Conservation (phyloP, 2,888 invertebrate species). For the Eupsilia transversa region DNA sequence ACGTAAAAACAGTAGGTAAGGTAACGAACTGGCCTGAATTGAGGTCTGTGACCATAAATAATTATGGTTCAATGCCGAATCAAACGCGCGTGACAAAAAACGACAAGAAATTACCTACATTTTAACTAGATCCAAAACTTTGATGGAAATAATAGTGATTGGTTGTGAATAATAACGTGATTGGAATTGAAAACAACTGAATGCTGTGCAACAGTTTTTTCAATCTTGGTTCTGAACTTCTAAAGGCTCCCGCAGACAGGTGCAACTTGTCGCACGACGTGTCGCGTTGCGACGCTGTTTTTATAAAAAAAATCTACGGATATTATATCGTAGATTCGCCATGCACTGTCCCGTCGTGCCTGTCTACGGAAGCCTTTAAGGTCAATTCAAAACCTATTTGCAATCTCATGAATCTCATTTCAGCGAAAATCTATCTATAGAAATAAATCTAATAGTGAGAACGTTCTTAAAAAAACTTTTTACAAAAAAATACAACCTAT, state of each 20-base stretch:
- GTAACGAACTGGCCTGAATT: conserved; percentile 40
- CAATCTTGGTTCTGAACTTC: neutral
- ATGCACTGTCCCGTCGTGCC: too few species aligned
- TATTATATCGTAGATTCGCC: too few species aligned
- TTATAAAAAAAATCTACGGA: too few species aligned
- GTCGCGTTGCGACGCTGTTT: too few species aligned
- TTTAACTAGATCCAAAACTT: conserved; percentile 1
- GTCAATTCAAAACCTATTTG: neutral
- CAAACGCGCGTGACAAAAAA: conserved; percentile 41
- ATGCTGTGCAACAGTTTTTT: neutral
- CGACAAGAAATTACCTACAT: conserved; percentile 22
- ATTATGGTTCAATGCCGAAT: conserved; percentile 43
- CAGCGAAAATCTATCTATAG: neutral
- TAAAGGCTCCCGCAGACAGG: too few species aligned
- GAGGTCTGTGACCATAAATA: conserved; percentile 43
- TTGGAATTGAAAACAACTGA: neutral
- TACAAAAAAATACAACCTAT: too few species aligned
- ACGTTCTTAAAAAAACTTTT: neutral
- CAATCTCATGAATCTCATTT: neutral
- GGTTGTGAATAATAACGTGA: neutral
- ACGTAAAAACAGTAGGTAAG: conserved; percentile 24
- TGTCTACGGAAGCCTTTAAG: too few species aligned
- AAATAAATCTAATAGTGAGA: too few species aligned
- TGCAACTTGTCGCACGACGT: too few species aligned
- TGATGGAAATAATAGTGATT: conserved; percentile 13